Percentiles rank a stretch among this genome's conserved stretches.
Conservation (phyloP, 2,888 invertebrate genomes). For the Pyralis farinalis region DNA sequence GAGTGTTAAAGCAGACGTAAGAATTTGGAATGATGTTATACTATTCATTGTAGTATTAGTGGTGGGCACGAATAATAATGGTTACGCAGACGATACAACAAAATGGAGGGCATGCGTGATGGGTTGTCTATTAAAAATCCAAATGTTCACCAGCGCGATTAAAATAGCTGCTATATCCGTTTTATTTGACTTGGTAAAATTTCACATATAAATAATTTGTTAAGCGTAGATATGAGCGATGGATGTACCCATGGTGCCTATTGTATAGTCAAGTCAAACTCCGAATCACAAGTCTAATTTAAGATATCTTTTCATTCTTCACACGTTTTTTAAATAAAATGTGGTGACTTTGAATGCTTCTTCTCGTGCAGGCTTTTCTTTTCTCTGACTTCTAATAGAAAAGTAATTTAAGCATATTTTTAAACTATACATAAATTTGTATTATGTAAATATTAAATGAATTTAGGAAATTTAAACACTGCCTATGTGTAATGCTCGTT, state of each 20-base stretch:
- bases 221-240: conserved; percentile 8
- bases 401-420: conserved; percentile 16
- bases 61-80: too few species aligned
- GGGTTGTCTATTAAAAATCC: too few species aligned
- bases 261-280: conserved; percentile 6
- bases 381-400: conserved; percentile 30
- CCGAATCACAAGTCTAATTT: conserved; percentile 12
- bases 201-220: not conserved
- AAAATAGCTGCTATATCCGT: too few species aligned
- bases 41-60: too few species aligned
- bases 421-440: not conserved
- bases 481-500: conserved; percentile 30
- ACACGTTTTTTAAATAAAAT: conserved; percentile 26
- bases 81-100: too few species aligned
- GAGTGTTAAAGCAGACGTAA: too few species aligned
- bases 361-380: conserved; percentile 27
- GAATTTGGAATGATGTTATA: too few species aligned
- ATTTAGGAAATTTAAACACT: conserved; percentile 22
- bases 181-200: too few species aligned
- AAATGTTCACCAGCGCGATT: too few species aligned
- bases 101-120: too few species aligned
- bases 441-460: conserved; percentile 18
- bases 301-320: conserved; percentile 17
- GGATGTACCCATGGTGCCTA: conserved; percentile 14
- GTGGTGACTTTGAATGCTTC: conserved; percentile 23